These are phyloP conservation scores for Drosophila yooni DNA, from an alignment of 2,888 invertebrate genomes.

Conservation along the genomic window DNA sequence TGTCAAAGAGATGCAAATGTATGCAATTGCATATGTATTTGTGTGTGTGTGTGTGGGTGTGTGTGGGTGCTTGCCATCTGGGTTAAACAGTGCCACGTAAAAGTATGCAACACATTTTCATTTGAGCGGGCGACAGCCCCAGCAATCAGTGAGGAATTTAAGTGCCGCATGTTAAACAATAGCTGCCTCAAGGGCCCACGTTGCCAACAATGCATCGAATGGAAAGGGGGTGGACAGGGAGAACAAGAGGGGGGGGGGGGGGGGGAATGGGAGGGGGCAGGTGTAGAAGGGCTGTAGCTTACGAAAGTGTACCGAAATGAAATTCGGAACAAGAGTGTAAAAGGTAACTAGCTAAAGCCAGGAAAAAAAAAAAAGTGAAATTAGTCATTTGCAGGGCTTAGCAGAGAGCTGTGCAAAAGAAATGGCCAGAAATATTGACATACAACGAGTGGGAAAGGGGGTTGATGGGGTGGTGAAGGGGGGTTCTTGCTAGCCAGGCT, in stretches of 20 bases:
- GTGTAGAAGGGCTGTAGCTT: not conserved
- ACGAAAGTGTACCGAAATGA: constrained; percentile 44
- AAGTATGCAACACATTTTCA: constrained; percentile 49
- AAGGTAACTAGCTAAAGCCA: constrained; percentile 27
- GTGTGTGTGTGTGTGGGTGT: not conserved
- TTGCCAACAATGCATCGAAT: not conserved
- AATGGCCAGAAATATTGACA: not conserved
- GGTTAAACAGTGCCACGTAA: constrained; percentile 23
- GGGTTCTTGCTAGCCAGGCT: constrained; percentile 30
- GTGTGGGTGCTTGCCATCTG: constrained; percentile 13
- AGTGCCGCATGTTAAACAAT: constrained; percentile 55
- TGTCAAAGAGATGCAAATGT: constrained; percentile 30
- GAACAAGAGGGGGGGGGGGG: too few species aligned
- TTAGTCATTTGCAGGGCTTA: constrained; percentile 55
- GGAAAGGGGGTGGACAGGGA: too few species aligned
- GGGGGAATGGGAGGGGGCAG: not conserved
- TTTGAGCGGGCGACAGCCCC: constrained; percentile 22
- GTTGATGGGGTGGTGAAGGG: not conserved
- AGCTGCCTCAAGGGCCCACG: constrained; percentile 18
- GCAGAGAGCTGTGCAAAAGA: not conserved
- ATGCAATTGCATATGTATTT: constrained; percentile 1
- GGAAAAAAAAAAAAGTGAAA: constrained; percentile 39
- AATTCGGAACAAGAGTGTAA: constrained; percentile 31
- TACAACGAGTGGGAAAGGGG: not conserved
- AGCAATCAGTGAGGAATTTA: constrained; percentile 55